A percentile compares a stretch with the other conserved stretches of the same genome.
phyloP scores from a whole-genome alignment of 30 jellyfish, hydroid and myxozoan species.

The Turritopsis dohrnii region DNA sequence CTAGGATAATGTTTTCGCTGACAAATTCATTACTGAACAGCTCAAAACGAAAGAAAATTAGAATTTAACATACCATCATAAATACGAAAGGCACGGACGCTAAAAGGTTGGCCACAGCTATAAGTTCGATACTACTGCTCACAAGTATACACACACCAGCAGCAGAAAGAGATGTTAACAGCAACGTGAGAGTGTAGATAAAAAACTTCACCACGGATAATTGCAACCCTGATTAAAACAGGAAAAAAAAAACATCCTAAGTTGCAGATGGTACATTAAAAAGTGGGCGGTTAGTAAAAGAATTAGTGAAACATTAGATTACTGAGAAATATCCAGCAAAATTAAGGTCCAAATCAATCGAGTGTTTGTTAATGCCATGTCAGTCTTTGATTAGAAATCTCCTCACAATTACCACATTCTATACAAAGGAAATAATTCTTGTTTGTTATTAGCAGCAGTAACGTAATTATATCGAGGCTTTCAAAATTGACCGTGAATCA shows the following conservation, averaged over 20 bases:
- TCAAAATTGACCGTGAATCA: neutral
- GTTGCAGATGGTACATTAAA: neutral
- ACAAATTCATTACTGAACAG: no score
- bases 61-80: slow-evolving; percentile 59
- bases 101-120: slow-evolving; percentile 62
- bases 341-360: no score
- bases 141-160: slow-evolving; percentile 61
- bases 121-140: slow-evolving; percentile 49
- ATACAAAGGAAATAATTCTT: no score
- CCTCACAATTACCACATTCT: no score
- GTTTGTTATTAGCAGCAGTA: no score
- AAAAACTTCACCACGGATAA: slow-evolving; percentile 46
- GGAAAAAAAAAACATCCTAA: neutral
- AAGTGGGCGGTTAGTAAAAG: neutral
- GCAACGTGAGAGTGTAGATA: slow-evolving; percentile 42
- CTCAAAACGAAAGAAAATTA: slow-evolving; percentile 37
- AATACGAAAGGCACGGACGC: slow-evolving; percentile 62
- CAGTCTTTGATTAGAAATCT: no score
- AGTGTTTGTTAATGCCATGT: no score
- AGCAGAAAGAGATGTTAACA: slow-evolving; percentile 49
- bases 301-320: neutral
- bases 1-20: no score
- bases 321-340: no score
- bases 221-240: slow-evolving; percentile 38
- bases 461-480: neutral